Evolutionary conservation across 2,888 invertebrate species (phyloP).

Genomic region (Euplagia quadripunctaria): DNA sequence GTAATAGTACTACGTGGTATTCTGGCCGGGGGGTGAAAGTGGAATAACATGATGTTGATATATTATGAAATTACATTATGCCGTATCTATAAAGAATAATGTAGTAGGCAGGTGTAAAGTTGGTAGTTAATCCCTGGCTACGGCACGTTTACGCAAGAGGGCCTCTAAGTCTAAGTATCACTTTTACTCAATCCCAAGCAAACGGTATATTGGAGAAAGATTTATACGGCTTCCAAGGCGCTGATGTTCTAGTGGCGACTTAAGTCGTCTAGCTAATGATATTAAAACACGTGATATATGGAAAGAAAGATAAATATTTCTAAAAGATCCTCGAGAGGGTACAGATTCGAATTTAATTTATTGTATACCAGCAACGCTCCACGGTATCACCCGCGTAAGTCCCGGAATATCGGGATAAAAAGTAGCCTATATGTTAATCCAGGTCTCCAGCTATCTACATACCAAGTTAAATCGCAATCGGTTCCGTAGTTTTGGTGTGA

Average conservation of each 20-base stretch:
- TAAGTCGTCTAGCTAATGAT: not conserved
- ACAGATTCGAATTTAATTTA: not conserved
- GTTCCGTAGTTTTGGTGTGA: no score
- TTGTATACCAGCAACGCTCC: no score
- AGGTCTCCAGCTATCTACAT: no score
- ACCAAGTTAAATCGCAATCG: no score
- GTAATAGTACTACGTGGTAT: not conserved
- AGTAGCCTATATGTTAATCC: no score
- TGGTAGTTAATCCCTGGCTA: not conserved
- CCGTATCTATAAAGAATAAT: not conserved
- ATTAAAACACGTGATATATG: not conserved
- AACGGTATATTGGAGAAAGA: not conserved
- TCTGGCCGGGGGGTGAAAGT: no score
- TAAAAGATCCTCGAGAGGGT: not conserved
- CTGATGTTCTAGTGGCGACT: not conserved
- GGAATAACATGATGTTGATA: no score
- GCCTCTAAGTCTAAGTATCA: constrained; percentile 3
- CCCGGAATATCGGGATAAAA: no score
- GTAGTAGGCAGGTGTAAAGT: not conserved
- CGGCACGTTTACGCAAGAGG: not conserved
- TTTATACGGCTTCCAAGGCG: constrained; percentile 13
- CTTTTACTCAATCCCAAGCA: constrained; percentile 14
- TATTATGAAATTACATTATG: not conserved
- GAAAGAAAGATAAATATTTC: not conserved
- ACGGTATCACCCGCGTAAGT: no score